phyloP scores from a whole-genome alignment of 2,888 invertebrate species.

The Archaeoteleia sp. region DNA sequence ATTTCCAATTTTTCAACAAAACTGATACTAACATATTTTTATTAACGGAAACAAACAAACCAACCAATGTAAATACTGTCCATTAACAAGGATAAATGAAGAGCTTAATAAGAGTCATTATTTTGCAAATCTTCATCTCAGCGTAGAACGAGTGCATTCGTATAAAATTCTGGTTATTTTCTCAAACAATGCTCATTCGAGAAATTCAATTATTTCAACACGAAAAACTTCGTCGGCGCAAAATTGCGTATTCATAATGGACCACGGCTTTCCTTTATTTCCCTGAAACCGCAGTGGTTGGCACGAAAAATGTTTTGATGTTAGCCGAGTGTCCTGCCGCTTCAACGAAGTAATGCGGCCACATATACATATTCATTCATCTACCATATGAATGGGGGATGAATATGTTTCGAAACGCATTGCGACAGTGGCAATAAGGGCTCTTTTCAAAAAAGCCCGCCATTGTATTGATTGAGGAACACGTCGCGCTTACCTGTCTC shows the following conservation, averaged over 20 bases:
- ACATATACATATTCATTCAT: slow-evolving; percentile 31
- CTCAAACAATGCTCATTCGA: slow-evolving; percentile 33
- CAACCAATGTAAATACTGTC: no score
- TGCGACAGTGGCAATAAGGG: slow-evolving; percentile 62
- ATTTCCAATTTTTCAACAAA: no score
- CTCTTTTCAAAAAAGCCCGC: slow-evolving; percentile 59
- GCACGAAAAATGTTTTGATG: slow-evolving; percentile 45
- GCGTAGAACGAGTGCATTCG: slow-evolving; percentile 25
- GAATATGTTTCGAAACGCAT: slow-evolving; percentile 51
- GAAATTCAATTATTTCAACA: slow-evolving; percentile 47
- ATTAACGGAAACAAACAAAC: no score
- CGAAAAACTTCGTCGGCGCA: slow-evolving; percentile 31
- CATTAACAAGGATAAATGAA: slow-evolving; percentile 3
- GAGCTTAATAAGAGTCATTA: neutral
- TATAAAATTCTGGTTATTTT: slow-evolving; percentile 38
- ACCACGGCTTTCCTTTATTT: slow-evolving; percentile 29
- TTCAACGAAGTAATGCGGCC: slow-evolving; percentile 19
- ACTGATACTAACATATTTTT: no score
- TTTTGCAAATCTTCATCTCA: slow-evolving; percentile 12
- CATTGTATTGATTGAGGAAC: slow-evolving; percentile 59
- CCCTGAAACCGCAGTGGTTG: slow-evolving; percentile 25
- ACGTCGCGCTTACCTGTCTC: slow-evolving; percentile 59
- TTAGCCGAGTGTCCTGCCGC: slow-evolving; percentile 27
- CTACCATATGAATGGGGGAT: slow-evolving; percentile 19
- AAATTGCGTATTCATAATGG: slow-evolving; percentile 51